Evolutionary conservation across 2,113 vertebrate genomes (phyloP).

Genomic region (Dicentrarchus labrax): DNA sequence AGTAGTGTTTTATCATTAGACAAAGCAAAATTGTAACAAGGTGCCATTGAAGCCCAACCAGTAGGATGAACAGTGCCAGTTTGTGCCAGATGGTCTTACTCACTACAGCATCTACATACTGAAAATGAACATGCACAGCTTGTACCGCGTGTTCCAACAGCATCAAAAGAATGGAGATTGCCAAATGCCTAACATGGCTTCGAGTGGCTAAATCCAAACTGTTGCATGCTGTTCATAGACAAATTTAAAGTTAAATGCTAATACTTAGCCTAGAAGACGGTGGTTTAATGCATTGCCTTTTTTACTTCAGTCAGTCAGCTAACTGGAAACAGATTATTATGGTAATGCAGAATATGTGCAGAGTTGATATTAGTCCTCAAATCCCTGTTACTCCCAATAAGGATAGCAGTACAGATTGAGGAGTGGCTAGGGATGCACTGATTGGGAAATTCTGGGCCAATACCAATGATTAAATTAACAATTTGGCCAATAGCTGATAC

Average conservation of each 20-base stretch:
- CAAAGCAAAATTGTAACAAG: not conserved
- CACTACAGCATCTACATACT: not conserved
- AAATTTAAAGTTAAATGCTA: not conserved
- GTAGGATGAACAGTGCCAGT: not conserved
- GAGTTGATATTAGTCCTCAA: not conserved
- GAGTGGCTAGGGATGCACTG: too few relatives aligned
- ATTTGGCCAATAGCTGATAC: too few relatives aligned
- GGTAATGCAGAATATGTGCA: not conserved
- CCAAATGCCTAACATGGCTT: not conserved
- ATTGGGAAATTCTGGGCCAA: too few relatives aligned
- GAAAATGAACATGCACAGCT: not conserved
- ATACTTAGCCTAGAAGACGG: not conserved
- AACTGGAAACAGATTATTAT: not conserved
- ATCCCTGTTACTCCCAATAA: not conserved
- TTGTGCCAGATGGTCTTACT: not conserved
- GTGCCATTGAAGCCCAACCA: not conserved
- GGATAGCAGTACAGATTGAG: not conserved
- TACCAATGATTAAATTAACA: too few relatives aligned
- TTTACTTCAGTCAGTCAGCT: not conserved
- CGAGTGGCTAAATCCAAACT: not conserved
- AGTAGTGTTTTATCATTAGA: not conserved
- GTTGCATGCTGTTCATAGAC: not conserved
- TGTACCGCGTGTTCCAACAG: not conserved
- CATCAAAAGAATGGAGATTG: not conserved
- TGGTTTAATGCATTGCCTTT: not conserved